phyloP scores from a whole-genome alignment of 2,888 invertebrate species.

The Euzetes globulus region DNA sequence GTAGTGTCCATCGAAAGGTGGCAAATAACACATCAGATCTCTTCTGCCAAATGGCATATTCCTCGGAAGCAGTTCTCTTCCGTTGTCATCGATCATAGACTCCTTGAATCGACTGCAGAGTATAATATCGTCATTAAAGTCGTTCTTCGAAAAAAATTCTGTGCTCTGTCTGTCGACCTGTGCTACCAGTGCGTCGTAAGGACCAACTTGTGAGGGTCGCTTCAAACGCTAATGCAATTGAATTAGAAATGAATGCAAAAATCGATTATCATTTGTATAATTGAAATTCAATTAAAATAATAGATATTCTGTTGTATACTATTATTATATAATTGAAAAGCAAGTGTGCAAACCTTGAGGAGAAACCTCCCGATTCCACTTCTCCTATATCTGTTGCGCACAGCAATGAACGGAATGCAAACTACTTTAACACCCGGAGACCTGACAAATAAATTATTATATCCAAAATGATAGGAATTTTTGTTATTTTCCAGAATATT shows the following conservation, averaged over 20 bases:
- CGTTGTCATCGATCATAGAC: conserved; percentile 11
- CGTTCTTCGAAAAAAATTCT: conserved; percentile 48
- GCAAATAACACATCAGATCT: conserved; percentile 47
- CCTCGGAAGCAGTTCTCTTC: conserved; percentile 17
- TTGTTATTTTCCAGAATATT: not conserved
- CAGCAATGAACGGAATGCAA: conserved; percentile 47
- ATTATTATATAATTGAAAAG: not conserved
- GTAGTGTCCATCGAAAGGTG: conserved; percentile 46
- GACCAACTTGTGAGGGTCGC: conserved; percentile 47
- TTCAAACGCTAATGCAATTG: conserved; percentile 45
- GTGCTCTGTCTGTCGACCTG: conserved; percentile 48
- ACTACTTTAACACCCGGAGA: conserved; percentile 47
- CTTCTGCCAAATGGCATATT: not conserved
- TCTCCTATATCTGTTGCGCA: conserved; percentile 46
- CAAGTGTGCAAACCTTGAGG: conserved; percentile 45
- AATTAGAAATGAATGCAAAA: not conserved
- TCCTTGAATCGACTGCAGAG: conserved; percentile 48
- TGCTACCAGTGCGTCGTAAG: conserved; percentile 48
- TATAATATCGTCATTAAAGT: conserved; percentile 48
- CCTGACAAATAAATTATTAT: conserved; percentile 40
- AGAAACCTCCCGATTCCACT: conserved; percentile 48
- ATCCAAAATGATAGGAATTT: not conserved
- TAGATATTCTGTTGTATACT: conserved; percentile 25
- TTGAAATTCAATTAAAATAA: conserved; percentile 29
- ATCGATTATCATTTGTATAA: not conserved